Conservation (phyloP, 2,888 invertebrate genomes). For the Eristalis intricaria region DNA sequence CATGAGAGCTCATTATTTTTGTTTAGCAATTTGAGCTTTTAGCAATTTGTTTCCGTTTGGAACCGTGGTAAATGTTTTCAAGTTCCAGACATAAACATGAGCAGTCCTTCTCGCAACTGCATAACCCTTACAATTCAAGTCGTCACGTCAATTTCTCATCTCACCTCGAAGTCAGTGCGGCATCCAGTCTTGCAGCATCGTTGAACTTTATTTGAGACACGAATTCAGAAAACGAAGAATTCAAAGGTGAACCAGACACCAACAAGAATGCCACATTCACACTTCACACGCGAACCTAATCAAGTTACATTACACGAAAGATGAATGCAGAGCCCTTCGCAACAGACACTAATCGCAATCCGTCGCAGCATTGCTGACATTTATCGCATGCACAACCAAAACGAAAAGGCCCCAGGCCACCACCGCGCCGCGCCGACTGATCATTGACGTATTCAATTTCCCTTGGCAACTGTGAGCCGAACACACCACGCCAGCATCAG, state of each 20-base stretch:
- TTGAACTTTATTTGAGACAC: neutral
- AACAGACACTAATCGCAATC: neutral
- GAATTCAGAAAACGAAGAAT: neutral
- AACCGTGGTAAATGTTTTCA: too few relatives aligned
- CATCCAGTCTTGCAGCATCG: neutral
- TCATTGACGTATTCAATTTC: constrained; percentile 36
- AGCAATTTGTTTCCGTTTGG: too few relatives aligned
- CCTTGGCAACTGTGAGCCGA: neutral
- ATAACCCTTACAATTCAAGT: too few relatives aligned
- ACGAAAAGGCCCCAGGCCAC: constrained; percentile 20
- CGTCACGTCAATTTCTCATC: too few relatives aligned
- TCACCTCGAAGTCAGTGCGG: too few relatives aligned
- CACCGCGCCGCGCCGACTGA: neutral
- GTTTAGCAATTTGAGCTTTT: too few relatives aligned
- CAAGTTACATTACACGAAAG: neutral
- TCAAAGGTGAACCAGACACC: neutral
- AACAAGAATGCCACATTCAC: neutral
- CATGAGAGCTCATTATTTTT: too few relatives aligned
- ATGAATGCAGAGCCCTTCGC: neutral
- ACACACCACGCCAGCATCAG: neutral
- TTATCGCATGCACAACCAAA: constrained; percentile 19
- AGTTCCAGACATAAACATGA: too few relatives aligned
- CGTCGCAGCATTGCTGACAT: constrained; percentile 24
- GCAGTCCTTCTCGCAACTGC: too few relatives aligned
- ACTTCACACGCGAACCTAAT: neutral